Conservation (phyloP, 2,888 invertebrate species). For the Romanomermis culicivorax region DNA sequence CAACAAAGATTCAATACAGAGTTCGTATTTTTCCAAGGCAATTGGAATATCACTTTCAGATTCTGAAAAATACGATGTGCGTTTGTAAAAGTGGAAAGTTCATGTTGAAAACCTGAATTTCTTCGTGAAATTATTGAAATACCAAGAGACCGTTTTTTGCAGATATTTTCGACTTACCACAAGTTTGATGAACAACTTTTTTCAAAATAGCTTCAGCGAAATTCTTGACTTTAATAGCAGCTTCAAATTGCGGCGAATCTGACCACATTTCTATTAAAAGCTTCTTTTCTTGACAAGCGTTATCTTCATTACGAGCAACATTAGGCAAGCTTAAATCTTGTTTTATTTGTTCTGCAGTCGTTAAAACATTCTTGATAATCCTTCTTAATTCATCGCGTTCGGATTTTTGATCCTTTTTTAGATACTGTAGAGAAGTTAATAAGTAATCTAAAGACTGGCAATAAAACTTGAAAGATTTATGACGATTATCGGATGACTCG, state of each 20-base stretch:
- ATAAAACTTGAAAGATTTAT: slow-evolving; percentile 2
- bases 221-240: slow-evolving; percentile 8
- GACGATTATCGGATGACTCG: neutral
- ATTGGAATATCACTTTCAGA: neutral
- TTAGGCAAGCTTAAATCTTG: neutral
- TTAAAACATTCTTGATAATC: neutral
- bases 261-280: neutral
- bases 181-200: too few species aligned
- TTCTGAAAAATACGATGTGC: too few species aligned
- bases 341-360: neutral
- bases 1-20: slow-evolving; percentile 10
- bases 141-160: too few species aligned
- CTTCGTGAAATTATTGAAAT: too few species aligned
- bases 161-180: too few species aligned
- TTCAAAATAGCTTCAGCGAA: slow-evolving; percentile 5
- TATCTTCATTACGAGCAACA: neutral
- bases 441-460: slow-evolving; percentile 7
- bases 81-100: too few species aligned
- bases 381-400: neutral
- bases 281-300: neutral
- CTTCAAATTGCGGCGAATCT: slow-evolving; percentile 3
- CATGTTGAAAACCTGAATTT: too few species aligned
- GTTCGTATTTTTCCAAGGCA: slow-evolving; percentile 9
- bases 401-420: neutral
- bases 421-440: neutral